These are phyloP conservation scores for Sciurus niger DNA, from an alignment of 2,113 vertebrate genomes.

Conservation along the genomic window DNA sequence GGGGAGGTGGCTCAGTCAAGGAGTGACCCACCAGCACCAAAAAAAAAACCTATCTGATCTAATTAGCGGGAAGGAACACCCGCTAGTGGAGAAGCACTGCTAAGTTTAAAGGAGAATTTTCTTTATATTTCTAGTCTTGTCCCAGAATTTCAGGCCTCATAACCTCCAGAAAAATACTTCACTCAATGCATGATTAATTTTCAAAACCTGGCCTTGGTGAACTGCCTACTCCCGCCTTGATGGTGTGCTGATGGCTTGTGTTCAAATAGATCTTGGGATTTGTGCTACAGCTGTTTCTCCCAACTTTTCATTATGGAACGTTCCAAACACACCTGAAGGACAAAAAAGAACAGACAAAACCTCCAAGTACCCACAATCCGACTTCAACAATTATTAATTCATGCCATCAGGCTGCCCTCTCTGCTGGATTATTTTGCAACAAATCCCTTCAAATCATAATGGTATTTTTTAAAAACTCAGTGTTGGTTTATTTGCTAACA, in stretches of 20 bases:
- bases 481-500: neutral
- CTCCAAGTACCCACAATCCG: accelerated
- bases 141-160: slow-evolving; percentile 2
- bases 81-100: neutral
- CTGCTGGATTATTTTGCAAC: neutral
- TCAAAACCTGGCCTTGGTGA: slow-evolving; percentile 56
- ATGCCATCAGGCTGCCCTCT: accelerated
- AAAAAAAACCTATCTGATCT: neutral
- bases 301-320: neutral
- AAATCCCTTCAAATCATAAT: neutral
- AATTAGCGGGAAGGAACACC: neutral
- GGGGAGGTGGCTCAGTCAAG: no score
- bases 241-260: neutral
- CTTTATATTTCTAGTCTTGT: neutral
- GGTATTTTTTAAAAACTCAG: neutral
- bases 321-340: neutral
- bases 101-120: neutral
- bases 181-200: slow-evolving; percentile 48
- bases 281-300: neutral
- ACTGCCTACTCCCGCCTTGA: neutral
- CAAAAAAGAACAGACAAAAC: accelerated
- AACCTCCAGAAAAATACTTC: slow-evolving; percentile 3
- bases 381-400: accelerated
- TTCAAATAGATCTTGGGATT: neutral
- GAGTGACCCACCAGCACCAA: no score